A percentile compares a stretch with the other conserved stretches of the same genome.
Evolutionary conservation across 2,113 vertebrate species (phyloP).

Genomic region (Theristicus caerulescens): DNA sequence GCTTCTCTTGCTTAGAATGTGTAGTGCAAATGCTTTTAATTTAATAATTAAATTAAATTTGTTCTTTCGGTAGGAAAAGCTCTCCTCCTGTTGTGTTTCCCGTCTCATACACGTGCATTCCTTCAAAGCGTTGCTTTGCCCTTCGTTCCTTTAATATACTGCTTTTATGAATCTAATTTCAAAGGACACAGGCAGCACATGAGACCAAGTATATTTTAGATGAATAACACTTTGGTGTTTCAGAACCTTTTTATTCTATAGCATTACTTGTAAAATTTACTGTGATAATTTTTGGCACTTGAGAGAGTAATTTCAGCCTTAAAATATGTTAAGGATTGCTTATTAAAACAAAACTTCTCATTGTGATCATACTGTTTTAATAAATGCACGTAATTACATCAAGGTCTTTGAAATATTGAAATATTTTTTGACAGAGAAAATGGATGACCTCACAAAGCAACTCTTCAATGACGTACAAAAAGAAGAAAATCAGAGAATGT

Average conservation of each 20-base stretch:
- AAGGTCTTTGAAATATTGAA: constrained; percentile 14
- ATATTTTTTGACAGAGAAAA: constrained; percentile 81
- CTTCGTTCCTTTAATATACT: not conserved
- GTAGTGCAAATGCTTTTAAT: not conserved
- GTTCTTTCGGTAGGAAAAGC: not conserved
- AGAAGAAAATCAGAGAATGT: constrained; percentile 87
- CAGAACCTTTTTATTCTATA: not conserved
- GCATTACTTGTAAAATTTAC: not conserved
- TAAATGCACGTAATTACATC: not conserved
- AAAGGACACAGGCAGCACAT: not conserved
- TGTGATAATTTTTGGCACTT: not conserved
- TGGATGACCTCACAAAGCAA: constrained; percentile 82
- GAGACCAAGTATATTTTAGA: not conserved
- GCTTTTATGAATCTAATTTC: not conserved
- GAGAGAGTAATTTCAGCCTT: not conserved
- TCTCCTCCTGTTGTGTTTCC: not conserved
- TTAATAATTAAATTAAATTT: not conserved
- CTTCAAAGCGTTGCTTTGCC: not conserved
- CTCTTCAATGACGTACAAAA: constrained; percentile 85
- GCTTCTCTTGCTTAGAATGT: not conserved
- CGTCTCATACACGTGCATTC: not conserved
- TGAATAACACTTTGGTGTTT: not conserved
- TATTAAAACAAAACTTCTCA: not conserved
- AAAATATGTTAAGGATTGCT: not conserved
- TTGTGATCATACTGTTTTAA: not conserved